phyloP scores from a whole-genome alignment of 2,888 invertebrate genomes.

The Lordiphosa fenestrarum region DNA sequence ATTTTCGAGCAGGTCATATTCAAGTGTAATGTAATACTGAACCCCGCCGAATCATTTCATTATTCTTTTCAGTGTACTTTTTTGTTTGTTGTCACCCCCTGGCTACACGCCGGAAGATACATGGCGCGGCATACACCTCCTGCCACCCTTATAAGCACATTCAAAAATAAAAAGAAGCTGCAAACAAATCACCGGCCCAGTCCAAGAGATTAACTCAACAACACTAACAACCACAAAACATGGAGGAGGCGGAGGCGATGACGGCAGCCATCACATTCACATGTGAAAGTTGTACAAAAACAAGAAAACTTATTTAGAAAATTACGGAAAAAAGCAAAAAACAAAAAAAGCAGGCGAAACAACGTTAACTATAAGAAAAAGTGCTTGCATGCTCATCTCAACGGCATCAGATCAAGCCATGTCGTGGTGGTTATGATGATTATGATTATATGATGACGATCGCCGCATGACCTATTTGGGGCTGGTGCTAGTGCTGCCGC shows the following conservation, averaged over 20 bases:
- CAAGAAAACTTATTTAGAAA: slow-evolving; percentile 60
- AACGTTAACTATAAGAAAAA: slow-evolving; percentile 20
- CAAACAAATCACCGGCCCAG: slow-evolving; percentile 44
- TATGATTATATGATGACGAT: slow-evolving; percentile 45
- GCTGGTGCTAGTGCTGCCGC: slow-evolving; percentile 5
- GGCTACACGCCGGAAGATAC: too few species aligned
- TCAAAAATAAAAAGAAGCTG: slow-evolving; percentile 20
- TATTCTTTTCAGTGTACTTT: too few species aligned
- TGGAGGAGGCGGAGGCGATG: slow-evolving; percentile 35
- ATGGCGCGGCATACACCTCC: neutral
- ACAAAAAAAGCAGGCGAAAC: slow-evolving; percentile 12
- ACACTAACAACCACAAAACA: neutral
- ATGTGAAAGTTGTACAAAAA: slow-evolving; percentile 67
- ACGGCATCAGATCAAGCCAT: slow-evolving; percentile 52
- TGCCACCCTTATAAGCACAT: slow-evolving; percentile 12
- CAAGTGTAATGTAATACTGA: too few species aligned
- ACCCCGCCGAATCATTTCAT: too few species aligned
- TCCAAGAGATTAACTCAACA: slow-evolving; percentile 44
- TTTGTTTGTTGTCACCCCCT: too few species aligned
- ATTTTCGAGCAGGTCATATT: too few species aligned
- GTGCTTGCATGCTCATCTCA: slow-evolving; percentile 41
- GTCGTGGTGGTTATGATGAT: slow-evolving; percentile 49
- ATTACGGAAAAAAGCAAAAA: slow-evolving; percentile 26
- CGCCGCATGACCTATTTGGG: slow-evolving; percentile 17
- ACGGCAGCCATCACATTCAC: slow-evolving; percentile 53